Evolutionary conservation across 2,113 vertebrate genomes (phyloP).

Genomic region (Thymallus thymallus): DNA sequence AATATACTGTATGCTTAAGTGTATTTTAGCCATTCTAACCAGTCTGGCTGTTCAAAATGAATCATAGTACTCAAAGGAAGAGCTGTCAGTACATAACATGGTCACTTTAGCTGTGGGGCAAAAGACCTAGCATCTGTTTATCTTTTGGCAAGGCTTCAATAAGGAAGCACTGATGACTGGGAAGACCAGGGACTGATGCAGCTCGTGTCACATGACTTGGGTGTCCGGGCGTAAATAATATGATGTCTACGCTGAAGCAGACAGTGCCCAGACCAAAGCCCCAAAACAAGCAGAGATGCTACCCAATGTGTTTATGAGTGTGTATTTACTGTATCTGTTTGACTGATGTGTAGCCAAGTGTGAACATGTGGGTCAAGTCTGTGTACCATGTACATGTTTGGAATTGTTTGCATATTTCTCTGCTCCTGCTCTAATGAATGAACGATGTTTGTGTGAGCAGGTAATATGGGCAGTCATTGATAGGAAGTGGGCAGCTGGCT

Average conservation of each 20-base stretch:
- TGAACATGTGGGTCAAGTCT: background rate
- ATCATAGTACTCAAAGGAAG: too few relatives aligned
- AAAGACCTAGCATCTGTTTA: too few relatives aligned
- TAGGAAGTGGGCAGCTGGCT: constrained; percentile 45
- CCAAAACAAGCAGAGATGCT: too few relatives aligned
- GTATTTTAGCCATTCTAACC: too few relatives aligned
- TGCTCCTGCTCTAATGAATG: too few relatives aligned
- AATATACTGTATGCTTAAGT: too few relatives aligned
- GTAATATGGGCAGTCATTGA: constrained; percentile 12
- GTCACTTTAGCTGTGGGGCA: too few relatives aligned
- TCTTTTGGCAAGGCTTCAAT: background rate
- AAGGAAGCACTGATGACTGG: constrained; percentile 27
- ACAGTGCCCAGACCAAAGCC: too few relatives aligned
- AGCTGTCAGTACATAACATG: too few relatives aligned
- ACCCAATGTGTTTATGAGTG: background rate
- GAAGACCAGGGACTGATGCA: constrained; percentile 20
- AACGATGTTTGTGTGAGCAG: too few relatives aligned
- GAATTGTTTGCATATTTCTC: constrained; percentile 8
- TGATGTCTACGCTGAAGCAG: too few relatives aligned
- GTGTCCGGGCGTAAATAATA: background rate
- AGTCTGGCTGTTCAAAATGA: too few relatives aligned
- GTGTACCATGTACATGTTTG: constrained; percentile 6
- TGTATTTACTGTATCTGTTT: constrained; percentile 3
- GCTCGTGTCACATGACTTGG: background rate
- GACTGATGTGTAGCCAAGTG: constrained; percentile 2